These are phyloP conservation scores for Eucera pruinosa DNA, from an alignment of 2,888 invertebrate species.

Conservation along the genomic window DNA sequence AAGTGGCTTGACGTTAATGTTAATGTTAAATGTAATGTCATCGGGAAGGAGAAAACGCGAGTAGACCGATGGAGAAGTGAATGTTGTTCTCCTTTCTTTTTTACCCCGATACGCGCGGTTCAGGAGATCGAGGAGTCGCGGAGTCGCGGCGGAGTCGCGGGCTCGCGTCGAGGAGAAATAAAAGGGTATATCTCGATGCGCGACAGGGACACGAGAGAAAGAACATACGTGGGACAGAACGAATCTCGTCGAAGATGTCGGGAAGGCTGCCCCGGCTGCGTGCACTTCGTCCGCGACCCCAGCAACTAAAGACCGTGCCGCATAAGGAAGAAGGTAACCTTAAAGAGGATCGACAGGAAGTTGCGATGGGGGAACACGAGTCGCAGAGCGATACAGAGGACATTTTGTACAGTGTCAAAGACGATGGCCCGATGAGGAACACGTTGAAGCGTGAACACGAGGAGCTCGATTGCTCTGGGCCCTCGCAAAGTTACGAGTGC, in stretches of 20 bases:
- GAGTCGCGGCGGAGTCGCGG: too few species aligned
- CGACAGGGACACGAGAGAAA: slow-evolving; percentile 30
- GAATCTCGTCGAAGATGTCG: slow-evolving; percentile 70
- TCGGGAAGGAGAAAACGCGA: slow-evolving; percentile 35
- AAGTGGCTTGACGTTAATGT: slow-evolving; percentile 43
- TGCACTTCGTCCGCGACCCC: slow-evolving; percentile 76
- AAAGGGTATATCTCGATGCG: slow-evolving; percentile 48
- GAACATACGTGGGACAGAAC: slow-evolving; percentile 50
- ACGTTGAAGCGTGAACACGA: slow-evolving; percentile 32
- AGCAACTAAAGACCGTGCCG: slow-evolving; percentile 44
- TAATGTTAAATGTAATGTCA: too few species aligned
- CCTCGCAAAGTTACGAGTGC: slow-evolving; percentile 79
- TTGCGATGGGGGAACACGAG: slow-evolving; percentile 59
- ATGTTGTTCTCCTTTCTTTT: slow-evolving; percentile 35
- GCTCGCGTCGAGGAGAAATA: too few species aligned
- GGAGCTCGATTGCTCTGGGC: slow-evolving; percentile 47
- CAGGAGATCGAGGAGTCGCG: slow-evolving; percentile 7
- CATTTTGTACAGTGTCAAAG: slow-evolving; percentile 34
- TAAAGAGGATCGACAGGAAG: slow-evolving; percentile 68
- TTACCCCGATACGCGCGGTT: slow-evolving; percentile 20
- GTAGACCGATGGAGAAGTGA: slow-evolving; percentile 45
- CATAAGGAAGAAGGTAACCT: slow-evolving; percentile 59
- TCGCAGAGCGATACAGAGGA: slow-evolving; percentile 52
- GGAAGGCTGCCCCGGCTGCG: slow-evolving; percentile 76
- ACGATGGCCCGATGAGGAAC: slow-evolving; percentile 10